Evolutionary conservation across 2,888 invertebrate species (phyloP).

Genomic region (Clivina fossor): DNA sequence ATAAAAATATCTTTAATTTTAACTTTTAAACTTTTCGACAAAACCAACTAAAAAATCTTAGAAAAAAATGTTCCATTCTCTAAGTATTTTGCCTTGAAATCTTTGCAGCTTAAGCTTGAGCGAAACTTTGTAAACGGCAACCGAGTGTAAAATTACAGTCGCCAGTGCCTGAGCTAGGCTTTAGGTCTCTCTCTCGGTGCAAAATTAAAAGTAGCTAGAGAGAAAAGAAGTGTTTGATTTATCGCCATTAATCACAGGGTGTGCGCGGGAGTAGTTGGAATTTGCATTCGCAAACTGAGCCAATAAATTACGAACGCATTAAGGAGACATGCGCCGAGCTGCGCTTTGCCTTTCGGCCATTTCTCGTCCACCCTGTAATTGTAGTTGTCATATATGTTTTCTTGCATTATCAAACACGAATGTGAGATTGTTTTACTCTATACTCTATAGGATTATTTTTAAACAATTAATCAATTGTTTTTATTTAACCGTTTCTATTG

Average conservation of each 20-base stretch:
- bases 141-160: constrained; percentile 36
- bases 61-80: constrained; percentile 2
- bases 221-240: constrained; percentile 24
- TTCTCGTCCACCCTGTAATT: constrained; percentile 23
- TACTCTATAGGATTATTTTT: not conserved
- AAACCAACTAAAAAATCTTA: not conserved
- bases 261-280: constrained; percentile 32
- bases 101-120: constrained; percentile 12
- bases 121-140: not conserved
- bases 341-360: constrained; percentile 21
- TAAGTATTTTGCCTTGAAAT: constrained; percentile 14
- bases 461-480: not conserved
- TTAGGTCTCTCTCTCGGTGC: no score
- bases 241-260: constrained; percentile 32
- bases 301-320: constrained; percentile 33
- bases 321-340: constrained; percentile 27
- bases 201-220: constrained; percentile 31
- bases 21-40: not conserved
- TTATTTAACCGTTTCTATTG: not conserved
- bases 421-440: constrained; percentile 11
- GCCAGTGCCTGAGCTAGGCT: constrained; percentile 40
- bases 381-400: constrained; percentile 25
- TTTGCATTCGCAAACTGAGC: constrained; percentile 34
- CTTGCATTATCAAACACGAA: constrained; percentile 14
- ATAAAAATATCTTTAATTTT: no score